Conservation (phyloP, 2,113 vertebrate genomes). For the Peromyscus leucopus region DNA sequence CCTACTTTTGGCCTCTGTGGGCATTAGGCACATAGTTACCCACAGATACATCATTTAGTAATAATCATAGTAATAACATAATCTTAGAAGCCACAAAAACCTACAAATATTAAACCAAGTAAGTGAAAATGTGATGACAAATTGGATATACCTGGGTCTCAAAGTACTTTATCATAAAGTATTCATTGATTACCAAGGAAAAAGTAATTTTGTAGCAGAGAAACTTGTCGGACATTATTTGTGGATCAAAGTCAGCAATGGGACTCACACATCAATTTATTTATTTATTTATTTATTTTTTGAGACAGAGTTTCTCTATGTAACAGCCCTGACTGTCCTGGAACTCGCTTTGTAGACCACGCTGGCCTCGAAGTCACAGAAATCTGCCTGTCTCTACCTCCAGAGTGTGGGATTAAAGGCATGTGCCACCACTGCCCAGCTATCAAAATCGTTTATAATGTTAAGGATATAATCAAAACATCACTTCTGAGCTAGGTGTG, state of each 20-base stretch:
- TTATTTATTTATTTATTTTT: neutral
- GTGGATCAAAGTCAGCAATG: neutral
- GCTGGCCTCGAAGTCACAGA: neutral
- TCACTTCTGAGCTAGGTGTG: neutral
- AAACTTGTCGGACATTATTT: neutral
- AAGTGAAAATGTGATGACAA: conserved; percentile 21
- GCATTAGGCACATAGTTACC: neutral
- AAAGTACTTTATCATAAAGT: conserved; percentile 43
- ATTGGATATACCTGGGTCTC: neutral
- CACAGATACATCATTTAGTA: conserved; percentile 13
- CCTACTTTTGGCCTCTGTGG: neutral
- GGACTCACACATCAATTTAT: neutral
- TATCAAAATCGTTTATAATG: neutral
- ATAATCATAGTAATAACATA: neutral
- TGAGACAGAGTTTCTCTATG: neutral
- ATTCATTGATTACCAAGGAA: conserved; percentile 34
- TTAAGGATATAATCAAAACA: neutral
- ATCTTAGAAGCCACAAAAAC: conserved; percentile 25
- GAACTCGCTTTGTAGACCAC: neutral
- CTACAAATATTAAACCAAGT: conserved; percentile 32
- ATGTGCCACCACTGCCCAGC: neutral
- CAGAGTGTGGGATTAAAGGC: neutral
- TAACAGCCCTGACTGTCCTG: neutral
- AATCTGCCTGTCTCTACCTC: neutral
- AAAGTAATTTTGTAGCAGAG: neutral